Percentiles rank a stretch among this genome's conserved stretches.
Evolutionary conservation across 2,888 invertebrate genomes (phyloP).

Genomic region (Psococerastis gibbosa): DNA sequence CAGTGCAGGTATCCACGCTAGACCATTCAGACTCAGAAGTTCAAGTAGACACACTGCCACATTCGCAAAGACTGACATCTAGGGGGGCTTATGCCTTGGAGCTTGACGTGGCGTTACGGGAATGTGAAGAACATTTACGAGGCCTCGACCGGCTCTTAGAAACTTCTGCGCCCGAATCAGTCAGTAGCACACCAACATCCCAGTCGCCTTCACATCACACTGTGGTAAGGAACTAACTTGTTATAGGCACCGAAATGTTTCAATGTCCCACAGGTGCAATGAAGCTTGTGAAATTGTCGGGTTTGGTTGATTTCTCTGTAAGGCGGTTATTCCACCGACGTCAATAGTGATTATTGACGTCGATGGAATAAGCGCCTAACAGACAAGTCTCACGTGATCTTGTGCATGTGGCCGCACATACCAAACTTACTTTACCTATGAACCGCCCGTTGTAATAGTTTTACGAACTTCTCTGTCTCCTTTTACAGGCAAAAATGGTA

Average conservation of each 20-base stretch:
- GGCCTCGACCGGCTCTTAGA: constrained; percentile 43
- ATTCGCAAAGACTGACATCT: constrained; percentile 34
- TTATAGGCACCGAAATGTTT: background rate
- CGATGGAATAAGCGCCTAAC: too few species aligned
- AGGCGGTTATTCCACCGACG: too few species aligned
- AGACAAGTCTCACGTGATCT: too few species aligned
- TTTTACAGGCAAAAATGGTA: constrained; percentile 41
- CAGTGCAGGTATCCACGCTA: constrained; percentile 51
- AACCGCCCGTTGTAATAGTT: too few species aligned
- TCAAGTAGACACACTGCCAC: constrained; percentile 60
- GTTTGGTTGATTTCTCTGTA: constrained; percentile 12
- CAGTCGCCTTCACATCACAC: background rate
- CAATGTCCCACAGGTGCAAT: too few species aligned
- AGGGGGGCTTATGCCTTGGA: constrained; percentile 68
- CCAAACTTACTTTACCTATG: too few species aligned
- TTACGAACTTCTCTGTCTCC: constrained; percentile 11
- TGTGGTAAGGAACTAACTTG: background rate
- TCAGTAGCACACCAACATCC: too few species aligned
- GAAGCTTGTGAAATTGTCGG: background rate
- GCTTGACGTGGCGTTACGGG: constrained; percentile 48
- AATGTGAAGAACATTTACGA: constrained; percentile 46
- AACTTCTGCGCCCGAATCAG: constrained; percentile 34
- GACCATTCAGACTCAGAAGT: constrained; percentile 57
- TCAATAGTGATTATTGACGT: too few species aligned
- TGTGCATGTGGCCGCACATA: too few species aligned